phyloP scores from a whole-genome alignment of 2,113 vertebrate genomes.

The Silurus meridionalis region DNA sequence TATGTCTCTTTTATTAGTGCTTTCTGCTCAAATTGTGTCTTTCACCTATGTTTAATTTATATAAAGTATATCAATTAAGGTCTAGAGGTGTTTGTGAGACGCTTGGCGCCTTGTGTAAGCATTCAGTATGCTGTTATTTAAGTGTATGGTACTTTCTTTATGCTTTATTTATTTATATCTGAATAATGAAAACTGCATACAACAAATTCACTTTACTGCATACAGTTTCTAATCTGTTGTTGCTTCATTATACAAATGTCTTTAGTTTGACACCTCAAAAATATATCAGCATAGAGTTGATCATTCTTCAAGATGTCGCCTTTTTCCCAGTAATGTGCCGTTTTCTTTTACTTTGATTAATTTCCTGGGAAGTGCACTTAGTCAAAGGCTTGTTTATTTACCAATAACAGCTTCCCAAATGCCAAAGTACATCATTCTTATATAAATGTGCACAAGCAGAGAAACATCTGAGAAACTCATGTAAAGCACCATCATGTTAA shows the following conservation, averaged over 20 bases:
- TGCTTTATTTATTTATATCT: neutral
- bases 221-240: neutral
- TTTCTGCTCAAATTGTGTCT: neutral
- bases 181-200: neutral
- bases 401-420: neutral
- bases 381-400: neutral
- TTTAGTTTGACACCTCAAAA: neutral
- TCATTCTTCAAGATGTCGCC: neutral
- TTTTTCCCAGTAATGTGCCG: neutral
- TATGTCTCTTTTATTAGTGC: neutral
- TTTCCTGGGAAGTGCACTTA: neutral
- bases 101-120: neutral
- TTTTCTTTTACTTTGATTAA: neutral
- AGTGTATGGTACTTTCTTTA: neutral
- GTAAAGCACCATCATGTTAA: constrained; percentile 62
- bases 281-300: neutral
- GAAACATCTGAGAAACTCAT: constrained; percentile 15
- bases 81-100: neutral
- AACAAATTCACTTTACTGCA: neutral
- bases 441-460: neutral
- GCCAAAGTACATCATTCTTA: neutral
- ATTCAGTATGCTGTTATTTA: neutral
- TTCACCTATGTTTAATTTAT: neutral
- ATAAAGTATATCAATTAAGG: too few species aligned
- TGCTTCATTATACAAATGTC: neutral